Evolutionary conservation across 2,888 invertebrate species (phyloP).

Genomic region (Lithosia quadra): DNA sequence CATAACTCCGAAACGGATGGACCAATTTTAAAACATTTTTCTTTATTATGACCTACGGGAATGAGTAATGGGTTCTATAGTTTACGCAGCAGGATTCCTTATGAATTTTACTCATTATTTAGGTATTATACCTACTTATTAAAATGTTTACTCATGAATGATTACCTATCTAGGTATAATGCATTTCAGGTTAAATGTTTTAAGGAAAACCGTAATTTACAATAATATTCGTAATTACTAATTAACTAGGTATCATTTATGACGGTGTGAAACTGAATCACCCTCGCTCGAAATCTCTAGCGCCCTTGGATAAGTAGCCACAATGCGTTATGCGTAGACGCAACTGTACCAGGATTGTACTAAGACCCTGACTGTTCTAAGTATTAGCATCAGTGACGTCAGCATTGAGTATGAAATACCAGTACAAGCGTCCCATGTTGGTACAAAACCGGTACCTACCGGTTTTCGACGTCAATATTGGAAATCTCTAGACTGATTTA

Average conservation of each 20-base stretch:
- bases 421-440: not conserved
- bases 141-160: not conserved
- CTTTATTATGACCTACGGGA: not conserved
- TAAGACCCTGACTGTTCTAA: not conserved
- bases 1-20: too few relatives aligned
- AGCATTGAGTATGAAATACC: constrained; percentile 12
- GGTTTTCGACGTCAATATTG: constrained; percentile 14
- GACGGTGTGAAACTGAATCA: constrained; percentile 17
- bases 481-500: not conserved
- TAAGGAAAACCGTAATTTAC: constrained; percentile 12
- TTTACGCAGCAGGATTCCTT: not conserved
- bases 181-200: not conserved
- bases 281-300: constrained; percentile 7
- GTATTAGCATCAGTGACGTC: constrained; percentile 32
- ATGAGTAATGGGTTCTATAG: not conserved
- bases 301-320: constrained; percentile 12
- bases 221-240: not conserved
- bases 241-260: constrained; percentile 3
- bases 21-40: not conserved
- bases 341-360: constrained; percentile 1
- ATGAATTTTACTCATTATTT: not conserved
- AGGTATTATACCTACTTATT: not conserved
- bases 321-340: constrained; percentile 9
- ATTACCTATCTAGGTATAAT: not conserved
- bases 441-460: not conserved